Evolutionary conservation across 37 sponge, comb jelly and placozoan genomes (phyloP), one percentile per base, ranked within the genome.

Genomic region (Crambe crambe): DNA sequence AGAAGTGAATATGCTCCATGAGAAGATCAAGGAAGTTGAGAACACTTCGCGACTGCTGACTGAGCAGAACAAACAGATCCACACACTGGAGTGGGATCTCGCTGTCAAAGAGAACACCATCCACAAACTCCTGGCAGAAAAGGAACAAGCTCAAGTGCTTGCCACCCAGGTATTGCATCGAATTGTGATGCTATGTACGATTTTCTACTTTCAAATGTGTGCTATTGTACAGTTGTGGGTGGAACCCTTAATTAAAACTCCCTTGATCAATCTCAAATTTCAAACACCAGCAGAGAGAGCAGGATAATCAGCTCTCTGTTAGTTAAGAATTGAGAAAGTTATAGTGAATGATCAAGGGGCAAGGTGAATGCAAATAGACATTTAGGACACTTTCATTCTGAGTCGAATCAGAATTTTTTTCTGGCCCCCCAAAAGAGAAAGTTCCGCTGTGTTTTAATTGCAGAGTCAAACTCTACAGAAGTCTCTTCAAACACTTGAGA

Each of bases 401-500:
- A n/a, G n/a, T n/a, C n/a, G n/a, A n/a, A n/a, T n/a, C n/a, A n/a
- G n/a, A n/a, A n/a, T n/a, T 62, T 27, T 62, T 8, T 4, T 8
- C 31, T 23, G 63, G 26, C 25, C 63, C 5, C 63, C 12, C 30
- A 23, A 20, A 20, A 62, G 17, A 62, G 15, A 30, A 12, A 47
- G 63, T 6, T n/a, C 5, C 15, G n/a, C 12, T 72, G 29, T 41
- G 56, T 20, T 37, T 6, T 4, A 56, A 17, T 26, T 78, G 31
- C 35, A 79, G 80, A 37, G 23, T 2, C 22, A 39, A 8, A 59
- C 71, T n/a, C 62, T 59, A 3, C 60, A 81, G 81, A 70, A 71
- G 81, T 51, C 81, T 12, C 71, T 81, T 23, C 60, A 70, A 60
- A 58, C 72, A 8, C 21, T 81, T 32, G 81, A 81, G 18, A 9